Base-by-base conservation (phyloP, 2,797 vertebrate genomes). In the Aeoliscus strigatus region DNA sequence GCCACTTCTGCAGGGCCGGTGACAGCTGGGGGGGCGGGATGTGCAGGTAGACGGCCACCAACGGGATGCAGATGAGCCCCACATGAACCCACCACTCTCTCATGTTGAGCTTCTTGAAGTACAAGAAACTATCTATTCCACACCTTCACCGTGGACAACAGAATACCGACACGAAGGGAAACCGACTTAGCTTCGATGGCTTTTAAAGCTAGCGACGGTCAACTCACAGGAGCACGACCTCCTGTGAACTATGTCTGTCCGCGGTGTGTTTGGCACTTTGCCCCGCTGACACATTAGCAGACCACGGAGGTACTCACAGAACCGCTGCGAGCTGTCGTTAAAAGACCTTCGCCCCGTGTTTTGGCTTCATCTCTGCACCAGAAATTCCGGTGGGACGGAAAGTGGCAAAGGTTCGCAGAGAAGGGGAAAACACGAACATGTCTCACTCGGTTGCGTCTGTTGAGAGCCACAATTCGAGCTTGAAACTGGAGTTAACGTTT, bases 71-170 rank as follows among this genome's bases (percentile, higher is more conserved):
- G 68, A 97, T 68, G 11, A 98, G 61, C 16, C 87, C 87, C 65
- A 94, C 88, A 36, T 93, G 92, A 11, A 94, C 61, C 94, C 96
- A 98, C 92, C 94, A 93, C 82, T 96, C 93, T 82, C 80, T 91
- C 93, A 94, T 94, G 57, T 86, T 91, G 64, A 5, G 4, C 66
- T 70, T 54, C 54, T 61, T 27, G 34, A 41, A 6, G 42, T 53
- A 47, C 53, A n/a, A n/a, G n/a, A n/a, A n/a, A n/a, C n/a, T 21
- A 21, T 21, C 18, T 21, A 3, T 8, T 9, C 8, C 11, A 10
- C 14, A 13, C 36, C 29, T 33, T 8, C 42, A 14, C 6, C 27
- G 6, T 24, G 8, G n/a, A 23, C 26, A 21, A 21, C 3, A 21
- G 18, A 21, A 21, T 21, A 21, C 18, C 3, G 18, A 21, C 18